Conservation (phyloP, 2,888 invertebrate genomes). For the Cryptus viduatorius region DNA sequence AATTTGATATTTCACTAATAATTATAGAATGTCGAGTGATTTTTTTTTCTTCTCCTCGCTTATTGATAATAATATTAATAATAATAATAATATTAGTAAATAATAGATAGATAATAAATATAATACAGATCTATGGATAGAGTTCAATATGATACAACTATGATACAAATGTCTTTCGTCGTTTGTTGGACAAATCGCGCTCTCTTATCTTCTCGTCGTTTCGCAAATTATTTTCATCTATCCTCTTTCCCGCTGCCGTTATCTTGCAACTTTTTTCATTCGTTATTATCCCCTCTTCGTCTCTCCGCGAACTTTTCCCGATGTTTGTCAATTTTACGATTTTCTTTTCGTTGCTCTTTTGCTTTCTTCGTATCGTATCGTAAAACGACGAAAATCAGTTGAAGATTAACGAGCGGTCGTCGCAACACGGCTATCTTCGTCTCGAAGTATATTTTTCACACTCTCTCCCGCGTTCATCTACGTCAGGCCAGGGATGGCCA, state of each 20-base stretch:
- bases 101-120: conserved; percentile 79
- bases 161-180: conserved; percentile 81
- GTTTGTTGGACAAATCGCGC: conserved; percentile 67
- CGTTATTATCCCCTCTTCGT: conserved; percentile 9
- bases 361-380: background rate
- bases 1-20: conserved; percentile 84
- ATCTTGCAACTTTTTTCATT: conserved; percentile 25
- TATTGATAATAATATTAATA: conserved; percentile 79
- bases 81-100: conserved; percentile 73
- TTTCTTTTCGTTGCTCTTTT: background rate
- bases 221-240: conserved; percentile 63
- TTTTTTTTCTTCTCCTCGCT: conserved; percentile 78
- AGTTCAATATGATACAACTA: conserved; percentile 84
- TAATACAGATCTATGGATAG: conserved; percentile 84
- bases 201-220: conserved; percentile 61
- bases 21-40: conserved; percentile 83
- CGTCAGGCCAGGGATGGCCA: conserved; percentile 63
- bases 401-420: conserved; percentile 50
- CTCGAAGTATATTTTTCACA: conserved; percentile 58
- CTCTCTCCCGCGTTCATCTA: conserved; percentile 67
- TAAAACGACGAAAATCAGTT: conserved; percentile 36
- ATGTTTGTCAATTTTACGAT: conserved; percentile 33
- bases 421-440: conserved; percentile 33
- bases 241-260: conserved; percentile 25
- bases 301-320: conserved; percentile 50